phyloP scores from a whole-genome alignment of 2,888 invertebrate species.

The Iphiclides podalirius region DNA sequence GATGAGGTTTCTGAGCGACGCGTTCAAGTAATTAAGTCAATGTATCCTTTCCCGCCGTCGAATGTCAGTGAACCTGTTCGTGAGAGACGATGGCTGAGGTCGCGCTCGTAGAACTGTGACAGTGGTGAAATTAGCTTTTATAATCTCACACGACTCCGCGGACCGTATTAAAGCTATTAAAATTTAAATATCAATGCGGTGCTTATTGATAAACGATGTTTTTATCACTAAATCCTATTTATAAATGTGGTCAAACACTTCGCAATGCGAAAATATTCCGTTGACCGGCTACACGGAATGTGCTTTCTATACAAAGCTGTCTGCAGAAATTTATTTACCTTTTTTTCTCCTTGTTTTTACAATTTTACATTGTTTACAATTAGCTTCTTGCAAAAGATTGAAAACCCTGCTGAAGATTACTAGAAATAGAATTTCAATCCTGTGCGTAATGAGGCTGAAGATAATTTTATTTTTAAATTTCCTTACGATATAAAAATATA shows the following conservation, averaged over 20 bases:
- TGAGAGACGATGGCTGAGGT: constrained; percentile 6
- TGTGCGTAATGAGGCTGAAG: too few species aligned
- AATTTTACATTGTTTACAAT: too few species aligned
- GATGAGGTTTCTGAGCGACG: too few species aligned
- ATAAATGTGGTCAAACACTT: constrained; percentile 1
- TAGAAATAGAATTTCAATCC: too few species aligned
- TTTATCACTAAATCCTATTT: neutral
- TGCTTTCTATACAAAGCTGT: constrained; percentile 1
- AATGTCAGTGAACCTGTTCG: constrained; percentile 19
- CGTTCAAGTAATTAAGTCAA: too few species aligned
- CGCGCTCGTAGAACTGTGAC: constrained; percentile 1
- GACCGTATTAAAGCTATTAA: constrained; percentile 2
- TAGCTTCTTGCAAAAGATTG: too few species aligned
- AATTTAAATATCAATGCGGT: constrained; percentile 7
- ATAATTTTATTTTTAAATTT: too few species aligned
- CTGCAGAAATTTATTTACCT: too few species aligned
- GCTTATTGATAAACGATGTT: neutral
- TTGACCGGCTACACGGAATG: constrained; percentile 12
- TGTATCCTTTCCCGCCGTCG: too few species aligned
- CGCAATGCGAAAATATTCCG: neutral
- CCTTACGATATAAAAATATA: too few species aligned
- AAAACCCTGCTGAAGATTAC: too few species aligned
- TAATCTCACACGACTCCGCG: constrained; percentile 2
- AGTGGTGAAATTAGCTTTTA: constrained; percentile 4
- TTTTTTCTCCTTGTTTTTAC: too few species aligned